Evolutionary conservation across 1,140 invertebrate species (phyloP), one percentile per base, ranked within the genome.

Genomic region (Tetraneura akinire): DNA sequence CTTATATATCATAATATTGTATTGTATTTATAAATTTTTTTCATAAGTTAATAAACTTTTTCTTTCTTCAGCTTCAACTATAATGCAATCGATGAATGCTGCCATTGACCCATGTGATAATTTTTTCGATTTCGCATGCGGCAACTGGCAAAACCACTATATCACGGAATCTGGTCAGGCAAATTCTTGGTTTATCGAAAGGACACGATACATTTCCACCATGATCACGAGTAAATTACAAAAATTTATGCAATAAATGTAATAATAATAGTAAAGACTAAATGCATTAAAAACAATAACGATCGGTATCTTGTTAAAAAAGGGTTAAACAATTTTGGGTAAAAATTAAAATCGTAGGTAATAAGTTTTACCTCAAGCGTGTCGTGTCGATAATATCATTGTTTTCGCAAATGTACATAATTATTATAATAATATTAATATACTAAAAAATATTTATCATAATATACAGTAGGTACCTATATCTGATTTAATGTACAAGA

Each of bases 61-160:
- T n/a, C 26, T 71, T n/a, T 45, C 1, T 29, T 8, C 9, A 0
- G 92, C 96, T 0, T 93, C 93, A 55, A 90, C 92, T 73, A 92
- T 98, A 49, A 88, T 97, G 51, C 91, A 92, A 80, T 92, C 93
- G 1, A 92, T 98, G 85, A 94, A 98, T 85, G 16, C 14, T 23
- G 87, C 86, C 0, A 88, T 92, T 6, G 89, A 97, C 86, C 96
- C 97, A 0, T 99, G 97, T 85, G 89, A 95, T 8, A 95, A 99
- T 86, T 99, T 98, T 87, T 99, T 98, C 86, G 88, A 93, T 78
- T 98, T 94, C 86, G 90, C 96, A 0, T 98, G 97, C 84, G 96
- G 96, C 21, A 83, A 94, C 1, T 98, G 96, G 80, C 32, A 45
- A 9, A 23, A 62, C 32, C 37, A 9, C 3, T 26, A 78, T n/a